Conservation (phyloP, 2,888 invertebrate species). For the Dioctria rufipes region DNA sequence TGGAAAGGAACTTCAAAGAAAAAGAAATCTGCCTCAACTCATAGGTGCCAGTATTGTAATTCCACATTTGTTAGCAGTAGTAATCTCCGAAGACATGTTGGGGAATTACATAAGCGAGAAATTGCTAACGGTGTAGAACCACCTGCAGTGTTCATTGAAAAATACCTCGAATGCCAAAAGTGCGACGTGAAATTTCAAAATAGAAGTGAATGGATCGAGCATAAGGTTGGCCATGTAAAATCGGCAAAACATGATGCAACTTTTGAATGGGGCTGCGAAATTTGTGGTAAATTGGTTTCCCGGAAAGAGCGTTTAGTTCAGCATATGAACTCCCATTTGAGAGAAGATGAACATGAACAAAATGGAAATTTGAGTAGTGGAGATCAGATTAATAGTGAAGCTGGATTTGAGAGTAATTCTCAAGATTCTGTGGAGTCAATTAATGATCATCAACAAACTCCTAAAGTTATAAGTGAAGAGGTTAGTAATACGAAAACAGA, state of each 20-base stretch:
- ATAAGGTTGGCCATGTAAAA: slow-evolving; percentile 69
- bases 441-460: slow-evolving; percentile 51
- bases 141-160: slow-evolving; percentile 67
- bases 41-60: slow-evolving; percentile 69
- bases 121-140: slow-evolving; percentile 66
- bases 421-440: slow-evolving; percentile 58
- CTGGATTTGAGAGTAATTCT: slow-evolving; percentile 59
- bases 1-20: slow-evolving; percentile 49
- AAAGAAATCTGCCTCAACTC: slow-evolving; percentile 34
- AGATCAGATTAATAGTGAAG: slow-evolving; percentile 43
- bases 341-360: slow-evolving; percentile 63
- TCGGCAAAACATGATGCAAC: slow-evolving; percentile 68
- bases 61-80: slow-evolving; percentile 71
- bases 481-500: slow-evolving; percentile 4
- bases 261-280: slow-evolving; percentile 71
- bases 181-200: slow-evolving; percentile 67
- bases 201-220: slow-evolving; percentile 69
- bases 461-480: slow-evolving; percentile 25
- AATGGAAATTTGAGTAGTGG: slow-evolving; percentile 55
- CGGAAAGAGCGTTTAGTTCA: slow-evolving; percentile 70
- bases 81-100: slow-evolving; percentile 70
- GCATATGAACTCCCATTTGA: slow-evolving; percentile 70
- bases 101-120: slow-evolving; percentile 69
- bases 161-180: slow-evolving; percentile 67
- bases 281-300: slow-evolving; percentile 70